Evolutionary conservation across 1,140 invertebrate genomes (phyloP).

Genomic region (Potamilus streckersoni): DNA sequence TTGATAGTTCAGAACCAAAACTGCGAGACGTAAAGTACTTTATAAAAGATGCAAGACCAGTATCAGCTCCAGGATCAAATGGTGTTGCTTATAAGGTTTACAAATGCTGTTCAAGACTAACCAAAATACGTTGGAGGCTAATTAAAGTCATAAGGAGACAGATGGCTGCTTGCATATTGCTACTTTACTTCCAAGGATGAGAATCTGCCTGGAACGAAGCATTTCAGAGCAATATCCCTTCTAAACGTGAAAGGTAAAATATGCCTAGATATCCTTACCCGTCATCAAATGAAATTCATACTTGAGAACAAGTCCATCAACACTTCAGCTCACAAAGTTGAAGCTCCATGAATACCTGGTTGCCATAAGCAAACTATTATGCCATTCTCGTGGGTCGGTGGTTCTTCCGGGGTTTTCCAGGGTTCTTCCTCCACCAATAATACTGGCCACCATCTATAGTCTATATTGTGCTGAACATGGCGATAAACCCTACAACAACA

Average conservation of each 20-base stretch:
- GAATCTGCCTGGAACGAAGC: not conserved
- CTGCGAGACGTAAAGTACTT: constrained; percentile 13
- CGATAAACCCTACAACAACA: no score
- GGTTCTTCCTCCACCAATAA: no score
- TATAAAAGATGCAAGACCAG: not conserved
- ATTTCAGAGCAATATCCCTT: not conserved
- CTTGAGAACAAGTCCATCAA: no score
- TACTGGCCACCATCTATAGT: no score
- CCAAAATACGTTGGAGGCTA: not conserved
- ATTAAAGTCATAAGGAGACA: constrained; percentile 18
- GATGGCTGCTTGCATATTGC: constrained; percentile 11
- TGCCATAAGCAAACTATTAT: no score
- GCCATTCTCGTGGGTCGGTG: no score
- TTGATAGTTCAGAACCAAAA: constrained; percentile 13
- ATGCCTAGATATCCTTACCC: no score
- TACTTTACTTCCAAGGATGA: constrained; percentile 16
- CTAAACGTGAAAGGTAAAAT: no score
- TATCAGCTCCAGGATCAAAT: constrained; percentile 23
- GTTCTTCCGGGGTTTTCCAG: fast-evolving
- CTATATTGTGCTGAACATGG: no score
- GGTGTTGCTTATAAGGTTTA: constrained; percentile 22
- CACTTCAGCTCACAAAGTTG: no score
- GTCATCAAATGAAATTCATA: no score
- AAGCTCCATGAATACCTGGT: no score
- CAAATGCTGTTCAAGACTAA: constrained; percentile 16